These are phyloP conservation scores for Pungitius pungitius DNA, from an alignment of 2,113 vertebrate species.

Conservation along the genomic window DNA sequence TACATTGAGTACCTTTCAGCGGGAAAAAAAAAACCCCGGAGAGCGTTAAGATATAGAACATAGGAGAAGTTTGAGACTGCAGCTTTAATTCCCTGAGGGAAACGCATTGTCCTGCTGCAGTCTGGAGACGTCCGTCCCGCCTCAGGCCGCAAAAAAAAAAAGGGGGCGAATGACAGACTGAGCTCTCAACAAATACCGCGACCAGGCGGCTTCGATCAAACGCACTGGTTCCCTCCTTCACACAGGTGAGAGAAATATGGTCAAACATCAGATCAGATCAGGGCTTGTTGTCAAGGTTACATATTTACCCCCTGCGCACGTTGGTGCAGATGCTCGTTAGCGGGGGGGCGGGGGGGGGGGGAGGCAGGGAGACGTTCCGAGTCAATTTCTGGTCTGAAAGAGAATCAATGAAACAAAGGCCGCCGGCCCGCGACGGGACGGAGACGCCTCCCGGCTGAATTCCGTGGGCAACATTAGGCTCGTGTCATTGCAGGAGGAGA, in stretches of 20 bases:
- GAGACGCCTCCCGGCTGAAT: constrained; percentile 16
- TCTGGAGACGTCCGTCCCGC: constrained; percentile 28
- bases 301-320: background rate
- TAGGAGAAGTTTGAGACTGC: constrained; percentile 31
- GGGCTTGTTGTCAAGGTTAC: constrained; percentile 13
- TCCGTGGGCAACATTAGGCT: constrained; percentile 1
- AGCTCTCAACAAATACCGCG: constrained; percentile 40
- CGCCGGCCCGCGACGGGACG: constrained; percentile 37
- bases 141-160: constrained; percentile 39
- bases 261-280: background rate
- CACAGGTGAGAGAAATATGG: too few relatives aligned
- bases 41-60: constrained; percentile 2
- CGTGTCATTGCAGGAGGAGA: background rate
- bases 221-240: background rate
- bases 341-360: constrained; percentile 13
- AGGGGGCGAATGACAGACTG: constrained; percentile 36
- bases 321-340: constrained; percentile 54
- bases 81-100: constrained; percentile 17
- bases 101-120: constrained; percentile 40
- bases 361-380: constrained; percentile 28
- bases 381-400: constrained; percentile 43
- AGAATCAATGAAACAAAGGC: constrained; percentile 53
- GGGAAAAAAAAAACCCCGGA: background rate
- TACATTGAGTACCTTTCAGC: background rate
- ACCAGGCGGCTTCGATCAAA: constrained; percentile 22